A percentile compares a stretch with the other conserved stretches of the same genome.
These are phyloP conservation scores for Entomobrya multifasciata DNA, from an alignment of 2,888 invertebrate genomes.

Conservation along the genomic window DNA sequence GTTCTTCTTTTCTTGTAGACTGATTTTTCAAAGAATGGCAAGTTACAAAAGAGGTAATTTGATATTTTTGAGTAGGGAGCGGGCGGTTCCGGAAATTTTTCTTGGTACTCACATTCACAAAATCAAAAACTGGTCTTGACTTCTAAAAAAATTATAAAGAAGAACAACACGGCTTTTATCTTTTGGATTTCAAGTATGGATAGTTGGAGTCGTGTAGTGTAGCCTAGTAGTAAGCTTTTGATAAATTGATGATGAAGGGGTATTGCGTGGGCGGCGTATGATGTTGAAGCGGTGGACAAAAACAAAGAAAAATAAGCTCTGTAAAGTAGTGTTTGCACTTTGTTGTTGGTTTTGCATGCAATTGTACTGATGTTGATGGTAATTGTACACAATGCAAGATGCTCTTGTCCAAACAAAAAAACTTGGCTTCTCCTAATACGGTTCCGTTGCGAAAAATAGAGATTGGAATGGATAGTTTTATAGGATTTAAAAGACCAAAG, in stretches of 20 bases:
- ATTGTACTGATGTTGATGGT: too few relatives aligned
- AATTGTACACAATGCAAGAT: background rate
- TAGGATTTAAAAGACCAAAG: background rate
- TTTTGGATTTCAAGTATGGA: background rate
- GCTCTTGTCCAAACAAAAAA: constrained; percentile 26
- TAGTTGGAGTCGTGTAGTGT: constrained; percentile 14
- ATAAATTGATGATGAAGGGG: too few relatives aligned
- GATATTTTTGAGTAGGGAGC: constrained; percentile 32
- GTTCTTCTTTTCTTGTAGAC: constrained; percentile 5
- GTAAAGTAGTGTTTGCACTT: constrained; percentile 37
- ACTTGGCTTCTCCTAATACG: constrained; percentile 63
- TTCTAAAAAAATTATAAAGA: constrained; percentile 19
- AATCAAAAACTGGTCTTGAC: constrained; percentile 63
- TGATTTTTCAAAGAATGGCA: too few relatives aligned
- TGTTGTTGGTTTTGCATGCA: constrained; percentile 21
- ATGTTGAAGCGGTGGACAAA: constrained; percentile 52
- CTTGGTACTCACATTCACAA: constrained; percentile 45
- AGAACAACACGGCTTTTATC: constrained; percentile 36
- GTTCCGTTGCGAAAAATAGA: constrained; percentile 47
- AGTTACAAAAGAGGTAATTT: background rate
- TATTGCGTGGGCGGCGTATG: constrained; percentile 52
- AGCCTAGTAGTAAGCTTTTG: too few relatives aligned
- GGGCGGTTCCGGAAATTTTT: constrained; percentile 68
- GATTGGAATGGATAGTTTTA: constrained; percentile 48
- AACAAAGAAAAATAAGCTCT: constrained; percentile 48